Evolutionary conservation across 2,113 vertebrate genomes (phyloP), one percentile per base, ranked within the genome.

Genomic region (Tragulus kanchil): DNA sequence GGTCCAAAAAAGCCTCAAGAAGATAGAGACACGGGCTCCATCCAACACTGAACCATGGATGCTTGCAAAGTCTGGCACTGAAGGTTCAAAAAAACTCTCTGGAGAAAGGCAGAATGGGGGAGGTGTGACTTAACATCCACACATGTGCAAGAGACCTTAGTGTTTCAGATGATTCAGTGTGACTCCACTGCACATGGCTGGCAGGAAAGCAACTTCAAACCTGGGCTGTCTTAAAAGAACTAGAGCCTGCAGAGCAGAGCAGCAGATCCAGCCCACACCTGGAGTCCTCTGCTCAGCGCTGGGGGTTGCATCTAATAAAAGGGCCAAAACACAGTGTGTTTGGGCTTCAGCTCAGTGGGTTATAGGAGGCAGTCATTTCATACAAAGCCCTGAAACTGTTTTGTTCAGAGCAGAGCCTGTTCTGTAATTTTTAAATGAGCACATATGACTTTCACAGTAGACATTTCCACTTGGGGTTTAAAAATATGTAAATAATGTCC

Each of bases 151-250:
- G 84, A 67, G n/a, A 77, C 54, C 69, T 93, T 0, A 73, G 28
- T 65, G 59, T 86, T 96, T 73, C 73, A 75, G 54, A 90, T 83
- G 13, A 89, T 69, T 92, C 64, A 52, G 1, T 13, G 31, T 75
- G 62, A 95, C 67, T 90, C 81, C 93, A 81, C 25, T 65, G 26
- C 52, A 62, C 36, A 10, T 45, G 48, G 84, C 71, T 86, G 61
- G 81, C 90, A 61, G 75, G 61, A 96, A 75, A 13, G n/a, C 65
- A 36, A 81, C 50, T 65, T 50, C 77, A 77, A 81, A 90, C 82
- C 36, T 78, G 48, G 42, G 23, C 64, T 91, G 2, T 9, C 58
- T 81, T 75, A 86, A 88, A 81, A 93, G 69, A 69, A 84, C 86
- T 2, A 65, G 0, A 86, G 23, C 14, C 45, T 25, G 42, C 71